Evolutionary conservation across 2,888 invertebrate species (phyloP).

Genomic region (Atrina japonica): DNA sequence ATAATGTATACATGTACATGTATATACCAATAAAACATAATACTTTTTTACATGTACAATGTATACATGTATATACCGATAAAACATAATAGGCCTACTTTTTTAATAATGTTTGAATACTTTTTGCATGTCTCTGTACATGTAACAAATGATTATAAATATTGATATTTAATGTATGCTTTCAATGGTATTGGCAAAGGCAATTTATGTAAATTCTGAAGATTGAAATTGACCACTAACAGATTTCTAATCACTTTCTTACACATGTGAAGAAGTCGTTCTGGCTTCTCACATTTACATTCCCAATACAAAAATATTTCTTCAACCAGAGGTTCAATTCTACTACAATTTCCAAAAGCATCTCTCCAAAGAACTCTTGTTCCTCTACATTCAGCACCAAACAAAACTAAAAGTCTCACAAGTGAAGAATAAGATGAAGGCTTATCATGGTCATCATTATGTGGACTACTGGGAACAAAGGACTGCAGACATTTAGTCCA

Average conservation of each 20-base stretch:
- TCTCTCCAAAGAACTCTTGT: constrained; percentile 22
- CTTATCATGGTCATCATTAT: constrained; percentile 34
- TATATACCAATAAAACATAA: too few relatives aligned
- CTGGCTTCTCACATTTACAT: constrained; percentile 36
- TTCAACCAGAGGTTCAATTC: constrained; percentile 42
- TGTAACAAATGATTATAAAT: constrained; percentile 2
- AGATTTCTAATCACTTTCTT: constrained; percentile 50
- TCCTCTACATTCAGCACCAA: constrained; percentile 38
- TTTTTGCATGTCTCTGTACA: too few relatives aligned
- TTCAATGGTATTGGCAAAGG: constrained; percentile 55
- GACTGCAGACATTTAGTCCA: background rate
- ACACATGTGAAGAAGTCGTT: constrained; percentile 49
- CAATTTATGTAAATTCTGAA: constrained; percentile 51
- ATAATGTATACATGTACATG: too few relatives aligned
- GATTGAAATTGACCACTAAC: constrained; percentile 43
- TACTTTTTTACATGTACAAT: too few relatives aligned
- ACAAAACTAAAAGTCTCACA: constrained; percentile 53
- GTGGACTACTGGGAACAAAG: constrained; percentile 29
- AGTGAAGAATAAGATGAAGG: constrained; percentile 55
- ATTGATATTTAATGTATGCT: constrained; percentile 48
- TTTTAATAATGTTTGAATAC: too few relatives aligned
- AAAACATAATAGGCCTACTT: too few relatives aligned
- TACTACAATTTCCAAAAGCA: constrained; percentile 15
- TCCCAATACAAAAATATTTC: constrained; percentile 51
- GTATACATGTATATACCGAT: too few relatives aligned